Conservation (phyloP, 2,113 vertebrate genomes). For the Alethe diademata region DNA sequence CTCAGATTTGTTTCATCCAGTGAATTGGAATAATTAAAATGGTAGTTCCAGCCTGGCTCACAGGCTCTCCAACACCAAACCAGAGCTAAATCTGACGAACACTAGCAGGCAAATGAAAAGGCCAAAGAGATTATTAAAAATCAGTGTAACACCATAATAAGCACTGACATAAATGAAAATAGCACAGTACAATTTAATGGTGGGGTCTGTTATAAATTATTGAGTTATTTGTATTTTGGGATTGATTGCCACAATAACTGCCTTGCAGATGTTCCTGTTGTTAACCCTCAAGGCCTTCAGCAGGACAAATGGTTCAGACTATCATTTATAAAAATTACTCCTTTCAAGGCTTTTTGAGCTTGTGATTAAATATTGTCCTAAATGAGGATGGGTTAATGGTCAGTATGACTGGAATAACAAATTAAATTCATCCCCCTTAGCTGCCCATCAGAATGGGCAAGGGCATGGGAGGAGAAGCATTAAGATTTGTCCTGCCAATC, state of each 20-base stretch:
- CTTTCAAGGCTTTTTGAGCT: constrained; percentile 22
- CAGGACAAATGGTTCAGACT: not conserved
- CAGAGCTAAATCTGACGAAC: not conserved
- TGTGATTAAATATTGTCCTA: constrained; percentile 36
- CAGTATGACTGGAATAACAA: not conserved
- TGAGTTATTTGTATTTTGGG: constrained; percentile 2
- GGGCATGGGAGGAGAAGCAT: not conserved
- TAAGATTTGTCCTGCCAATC: not conserved
- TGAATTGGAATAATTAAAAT: not conserved
- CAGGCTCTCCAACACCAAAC: not conserved
- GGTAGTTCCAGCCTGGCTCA: not conserved
- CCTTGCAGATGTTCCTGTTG: constrained; percentile 6
- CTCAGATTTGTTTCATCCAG: not conserved
- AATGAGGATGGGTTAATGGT: constrained; percentile 5
- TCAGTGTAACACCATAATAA: not conserved
- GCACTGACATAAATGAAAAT: constrained; percentile 6
- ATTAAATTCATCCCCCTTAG: not conserved
- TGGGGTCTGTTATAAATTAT: not conserved
- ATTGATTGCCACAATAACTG: not conserved
- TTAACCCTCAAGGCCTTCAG: constrained; percentile 5
- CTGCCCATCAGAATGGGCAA: not conserved
- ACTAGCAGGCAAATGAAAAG: not conserved
- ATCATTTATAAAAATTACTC: not conserved
- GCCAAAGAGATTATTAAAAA: not conserved
- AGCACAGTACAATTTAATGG: not conserved